Evolutionary conservation across 2,888 invertebrate species (phyloP), one percentile per base, ranked within the genome.

Genomic region (Acrobasis suavella): DNA sequence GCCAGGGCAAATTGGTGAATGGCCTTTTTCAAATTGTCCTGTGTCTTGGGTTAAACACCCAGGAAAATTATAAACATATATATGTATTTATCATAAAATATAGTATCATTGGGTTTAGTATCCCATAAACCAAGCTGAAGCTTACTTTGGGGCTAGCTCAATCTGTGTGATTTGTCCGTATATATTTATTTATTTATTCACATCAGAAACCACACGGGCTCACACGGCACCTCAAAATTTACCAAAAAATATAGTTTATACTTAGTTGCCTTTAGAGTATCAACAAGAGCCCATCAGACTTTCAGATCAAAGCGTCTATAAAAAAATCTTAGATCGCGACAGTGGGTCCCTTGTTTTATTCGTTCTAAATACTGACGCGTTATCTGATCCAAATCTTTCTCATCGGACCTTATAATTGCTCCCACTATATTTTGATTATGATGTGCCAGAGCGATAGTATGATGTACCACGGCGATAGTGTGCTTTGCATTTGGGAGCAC

Each of bases 241-340:
- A 0, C 32, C 5, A 8, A 32, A 5, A 32, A 7, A 5, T 32
- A 7, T 32, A 6, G 32, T 7, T 32, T 32, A 12, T 42, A 3
- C 12, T 42, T 14, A n/a, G 46, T 46, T 6, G 46, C 1, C 32
- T 14, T 2, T 7, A 5, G 14, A 42, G 56, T 22, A 3, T 22
- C 56, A 56, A 46, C 2, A 56, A 16, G 42, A 42, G 14, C 17
- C 9, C 9, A n/a, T 1, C 42, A 83, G 82, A 82, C 83, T 76
- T 72, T 69, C 69, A 73, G 82, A 86, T 87, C 85, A 86, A 87
- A 86, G 81, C 74, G 73, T 74, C 77, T 73, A 77, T 77, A 78
- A 80, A 77, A 22, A 76, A 79, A 79, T 80, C 76, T 81, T 72
- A 75, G 78, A 71, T 62, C 67, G 63, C 66, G 65, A 67, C 65